Conservation (phyloP, 1,140 invertebrate genomes). For the Protaetia brevitarsis region DNA sequence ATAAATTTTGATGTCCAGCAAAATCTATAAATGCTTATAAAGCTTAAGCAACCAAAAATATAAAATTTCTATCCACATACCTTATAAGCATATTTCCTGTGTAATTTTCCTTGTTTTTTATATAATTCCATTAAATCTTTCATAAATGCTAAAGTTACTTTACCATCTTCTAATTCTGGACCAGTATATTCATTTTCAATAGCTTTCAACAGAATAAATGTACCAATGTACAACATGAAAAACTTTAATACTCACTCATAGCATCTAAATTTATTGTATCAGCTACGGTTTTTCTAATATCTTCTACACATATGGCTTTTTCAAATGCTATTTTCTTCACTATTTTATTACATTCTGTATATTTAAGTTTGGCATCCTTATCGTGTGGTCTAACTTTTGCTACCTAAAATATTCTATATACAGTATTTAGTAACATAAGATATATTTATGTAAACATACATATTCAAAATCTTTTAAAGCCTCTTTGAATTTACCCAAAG, state of each 20-base stretch:
- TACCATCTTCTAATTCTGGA: constrained; percentile 83
- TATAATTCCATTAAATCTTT: constrained; percentile 86
- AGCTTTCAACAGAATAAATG: constrained; percentile 52
- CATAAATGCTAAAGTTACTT: constrained; percentile 82
- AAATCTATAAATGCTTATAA: constrained; percentile 64
- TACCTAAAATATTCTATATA: constrained; percentile 57
- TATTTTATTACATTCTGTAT: constrained; percentile 93
- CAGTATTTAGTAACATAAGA: constrained; percentile 1
- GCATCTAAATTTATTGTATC: constrained; percentile 84
- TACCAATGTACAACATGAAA: neutral
- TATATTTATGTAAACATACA: constrained; percentile 55
- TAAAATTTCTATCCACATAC: constrained; percentile 52
- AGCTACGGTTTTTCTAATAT: constrained; percentile 79
- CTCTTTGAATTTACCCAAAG: constrained; percentile 94
- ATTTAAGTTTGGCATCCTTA: constrained; percentile 92
- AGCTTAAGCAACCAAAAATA: neutral
- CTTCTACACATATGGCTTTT: constrained; percentile 94
- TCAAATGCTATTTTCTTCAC: constrained; percentile 93
- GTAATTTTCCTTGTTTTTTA: constrained; percentile 89
- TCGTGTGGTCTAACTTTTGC: constrained; percentile 88
- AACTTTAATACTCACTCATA: constrained; percentile 69
- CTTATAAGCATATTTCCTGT: constrained; percentile 97
- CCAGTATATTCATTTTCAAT: constrained; percentile 95
- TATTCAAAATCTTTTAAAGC: constrained; percentile 96
- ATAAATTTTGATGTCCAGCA: constrained; percentile 84